Evolutionary conservation across 2,888 invertebrate species (phyloP), one percentile per base, ranked within the genome.

Genomic region (Leptopterna dolabrata): DNA sequence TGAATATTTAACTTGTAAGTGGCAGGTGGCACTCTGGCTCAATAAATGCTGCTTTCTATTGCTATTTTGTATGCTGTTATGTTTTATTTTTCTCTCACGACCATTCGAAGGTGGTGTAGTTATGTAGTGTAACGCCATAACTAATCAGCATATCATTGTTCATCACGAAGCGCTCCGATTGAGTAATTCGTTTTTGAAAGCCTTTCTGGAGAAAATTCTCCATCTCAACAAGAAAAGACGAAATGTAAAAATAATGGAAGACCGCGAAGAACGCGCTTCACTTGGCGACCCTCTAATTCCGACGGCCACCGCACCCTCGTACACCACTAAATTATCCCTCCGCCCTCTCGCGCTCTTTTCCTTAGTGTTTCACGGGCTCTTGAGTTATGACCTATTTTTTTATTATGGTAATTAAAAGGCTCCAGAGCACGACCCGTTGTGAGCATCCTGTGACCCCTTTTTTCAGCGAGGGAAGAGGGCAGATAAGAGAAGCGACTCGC

Each of bases 351-450:
- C 14, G 1, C 43, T 30, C 24, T 41, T 41, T 47, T 55, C 55
- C 51, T 81, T 51, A 45, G 47, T 24, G 19, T 45, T 81, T 81
- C 81, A 55, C 27, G 51, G 81, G 36, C 83, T 70, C 70, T 83
- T 83, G 83, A 83, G 24, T 83, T 83, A 83, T 70, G 83, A 83
- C 83, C 83, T 70, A 83, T 83, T 83, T 83, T 82, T 83, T 83
- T 83, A 83, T 83, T 83, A 83, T 83, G 83, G 83, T 83, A 83
- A 83, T 83, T 83, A 83, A 83, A 83, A 83, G 70, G 45, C 83
- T 83, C 83, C 36, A 41, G 70, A 83, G 70, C 63, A 41, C 63
- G 47, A 63, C 70, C 83, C 83, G 83, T 70, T 83, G 83, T 83
- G 63, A 83, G 83, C 83, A 83, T 41, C 36, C 70, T 82, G 70